Conservation (phyloP, 64 coral and sea anemone genomes). For the Catalaphyllia jardinei region DNA sequence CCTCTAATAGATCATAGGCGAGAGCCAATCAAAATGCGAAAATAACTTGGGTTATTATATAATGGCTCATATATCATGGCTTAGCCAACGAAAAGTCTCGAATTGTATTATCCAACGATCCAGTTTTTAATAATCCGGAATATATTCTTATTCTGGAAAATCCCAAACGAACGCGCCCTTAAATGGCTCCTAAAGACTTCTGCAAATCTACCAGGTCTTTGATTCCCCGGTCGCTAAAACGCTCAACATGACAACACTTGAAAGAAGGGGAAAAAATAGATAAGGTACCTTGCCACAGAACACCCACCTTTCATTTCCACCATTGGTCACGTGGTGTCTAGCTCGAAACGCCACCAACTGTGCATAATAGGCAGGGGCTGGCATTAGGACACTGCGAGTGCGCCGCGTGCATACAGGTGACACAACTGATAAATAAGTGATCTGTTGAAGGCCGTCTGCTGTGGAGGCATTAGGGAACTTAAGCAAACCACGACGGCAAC, state of each 20-base stretch:
- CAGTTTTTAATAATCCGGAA: no score
- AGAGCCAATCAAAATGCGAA: no score
- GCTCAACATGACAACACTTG: no score
- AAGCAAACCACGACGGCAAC: no score
- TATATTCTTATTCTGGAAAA: no score
- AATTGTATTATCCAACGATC: no score
- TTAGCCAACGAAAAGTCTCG: no score
- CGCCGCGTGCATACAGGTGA: slow-evolving; percentile 66
- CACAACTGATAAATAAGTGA: slow-evolving; percentile 84
- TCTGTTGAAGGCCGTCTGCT: slow-evolving; percentile 60
- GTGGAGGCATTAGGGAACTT: slow-evolving; percentile 53
- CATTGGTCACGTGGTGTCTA: slow-evolving; percentile 43
- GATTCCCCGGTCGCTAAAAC: neutral
- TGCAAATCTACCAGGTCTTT: neutral
- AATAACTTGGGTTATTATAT: no score
- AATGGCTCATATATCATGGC: no score
- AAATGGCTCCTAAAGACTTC: neutral
- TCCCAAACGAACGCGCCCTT: no score
- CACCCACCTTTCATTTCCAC: neutral
- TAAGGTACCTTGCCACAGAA: no score
- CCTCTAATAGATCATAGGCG: no score
- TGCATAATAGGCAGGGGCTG: slow-evolving; percentile 77
- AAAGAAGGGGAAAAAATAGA: neutral
- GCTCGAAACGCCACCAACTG: slow-evolving; percentile 66
- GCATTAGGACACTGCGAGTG: slow-evolving; percentile 54